Conservation (phyloP, 2,113 vertebrate species). For the Rissa tridactyla region DNA sequence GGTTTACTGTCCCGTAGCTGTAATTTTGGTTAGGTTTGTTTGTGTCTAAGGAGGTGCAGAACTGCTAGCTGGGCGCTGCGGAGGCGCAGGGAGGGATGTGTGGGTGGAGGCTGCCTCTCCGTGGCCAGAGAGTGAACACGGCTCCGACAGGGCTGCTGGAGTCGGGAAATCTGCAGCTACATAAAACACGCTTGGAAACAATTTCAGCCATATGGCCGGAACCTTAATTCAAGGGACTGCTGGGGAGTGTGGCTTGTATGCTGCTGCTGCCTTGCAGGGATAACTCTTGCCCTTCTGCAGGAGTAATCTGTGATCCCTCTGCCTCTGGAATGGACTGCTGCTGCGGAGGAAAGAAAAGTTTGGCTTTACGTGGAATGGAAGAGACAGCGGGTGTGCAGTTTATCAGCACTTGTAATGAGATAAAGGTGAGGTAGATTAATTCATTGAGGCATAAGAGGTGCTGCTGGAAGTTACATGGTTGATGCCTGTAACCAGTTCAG, state of each 20-base stretch:
- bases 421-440: too few species aligned
- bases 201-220: neutral
- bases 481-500: neutral
- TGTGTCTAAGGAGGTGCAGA: neutral
- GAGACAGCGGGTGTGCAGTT: neutral
- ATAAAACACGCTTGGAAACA: neutral
- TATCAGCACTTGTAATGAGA: fast-evolving
- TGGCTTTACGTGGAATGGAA: neutral
- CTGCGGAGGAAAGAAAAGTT: neutral
- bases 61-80: neutral
- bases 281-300: fast-evolving
- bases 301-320: neutral
- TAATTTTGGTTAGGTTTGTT: too few species aligned
- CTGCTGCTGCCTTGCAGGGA: neutral
- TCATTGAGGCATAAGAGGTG: neutral
- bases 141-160: too few species aligned
- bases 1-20: neutral
- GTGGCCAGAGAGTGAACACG: neutral
- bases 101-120: neutral
- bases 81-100: neutral
- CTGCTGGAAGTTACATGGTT: neutral
- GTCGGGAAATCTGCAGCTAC: too few species aligned
- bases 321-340: neutral
- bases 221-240: neutral
- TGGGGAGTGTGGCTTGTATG: neutral